Evolutionary conservation across 2,888 invertebrate species (phyloP).

Genomic region (Acronicta psi): DNA sequence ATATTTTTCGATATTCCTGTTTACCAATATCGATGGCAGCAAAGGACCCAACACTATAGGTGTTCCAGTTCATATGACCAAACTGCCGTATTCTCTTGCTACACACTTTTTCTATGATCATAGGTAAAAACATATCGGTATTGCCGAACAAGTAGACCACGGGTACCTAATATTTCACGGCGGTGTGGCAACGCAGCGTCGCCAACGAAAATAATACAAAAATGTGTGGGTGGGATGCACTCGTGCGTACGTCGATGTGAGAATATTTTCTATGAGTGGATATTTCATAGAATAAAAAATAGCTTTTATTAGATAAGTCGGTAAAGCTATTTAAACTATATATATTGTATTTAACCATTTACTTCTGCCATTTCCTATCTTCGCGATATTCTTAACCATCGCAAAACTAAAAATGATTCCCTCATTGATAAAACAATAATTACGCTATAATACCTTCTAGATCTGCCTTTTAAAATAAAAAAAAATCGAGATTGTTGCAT

Average conservation of each 20-base stretch:
- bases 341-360: no score
- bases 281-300: background rate
- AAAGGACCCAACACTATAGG: background rate
- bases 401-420: no score
- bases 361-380: no score
- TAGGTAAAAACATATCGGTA: conserved; percentile 25
- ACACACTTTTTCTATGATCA: conserved; percentile 7
- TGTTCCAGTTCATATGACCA: background rate
- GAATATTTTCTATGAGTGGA: conserved; percentile 13
- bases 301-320: no score
- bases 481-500: no score
- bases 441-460: no score
- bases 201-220: conserved; percentile 78
- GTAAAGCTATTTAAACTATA: no score
- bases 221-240: conserved; percentile 81
- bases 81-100: background rate
- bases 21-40: background rate
- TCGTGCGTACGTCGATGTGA: conserved; percentile 52
- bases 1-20: background rate
- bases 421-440: no score
- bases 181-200: conserved; percentile 75
- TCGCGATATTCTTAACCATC: no score
- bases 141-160: conserved; percentile 39
- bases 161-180: conserved; percentile 72
- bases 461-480: no score